Conservation (phyloP, 2,797 vertebrate species). For the Notoglanidium macrostoma region DNA sequence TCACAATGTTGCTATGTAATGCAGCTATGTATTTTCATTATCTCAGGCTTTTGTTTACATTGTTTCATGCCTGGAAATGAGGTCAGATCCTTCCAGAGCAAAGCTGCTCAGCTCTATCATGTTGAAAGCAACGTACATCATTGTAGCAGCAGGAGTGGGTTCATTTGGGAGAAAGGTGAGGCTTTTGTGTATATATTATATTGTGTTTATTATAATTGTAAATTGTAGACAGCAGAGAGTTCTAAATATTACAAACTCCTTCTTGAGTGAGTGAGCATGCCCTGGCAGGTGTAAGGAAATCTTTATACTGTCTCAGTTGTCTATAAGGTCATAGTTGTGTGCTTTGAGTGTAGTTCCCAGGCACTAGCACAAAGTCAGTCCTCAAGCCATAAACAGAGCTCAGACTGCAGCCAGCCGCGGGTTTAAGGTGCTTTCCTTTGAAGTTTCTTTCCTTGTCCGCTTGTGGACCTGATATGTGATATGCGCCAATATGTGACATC, state of each 20-base stretch:
- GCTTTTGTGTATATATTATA: neutral
- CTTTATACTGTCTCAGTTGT: neutral
- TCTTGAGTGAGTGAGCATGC: neutral
- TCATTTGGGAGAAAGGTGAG: neutral
- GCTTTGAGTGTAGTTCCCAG: neutral
- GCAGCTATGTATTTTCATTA: neutral
- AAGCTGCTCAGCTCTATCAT: neutral
- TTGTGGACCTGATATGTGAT: neutral
- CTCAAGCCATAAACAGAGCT: conserved; percentile 26
- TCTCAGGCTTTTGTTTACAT: neutral
- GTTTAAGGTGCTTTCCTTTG: conserved; percentile 33
- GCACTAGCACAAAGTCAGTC: conserved; percentile 1
- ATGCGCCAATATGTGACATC: conserved; percentile 30
- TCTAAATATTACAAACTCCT: neutral
- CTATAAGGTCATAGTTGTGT: neutral
- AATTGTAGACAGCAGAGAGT: neutral
- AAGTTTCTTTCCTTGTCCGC: conserved; percentile 20
- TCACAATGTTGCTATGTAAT: neutral
- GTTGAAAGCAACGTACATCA: neutral
- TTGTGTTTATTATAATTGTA: neutral
- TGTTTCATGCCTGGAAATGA: neutral
- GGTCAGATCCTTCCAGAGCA: neutral
- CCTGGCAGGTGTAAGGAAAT: neutral
- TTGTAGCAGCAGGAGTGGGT: neutral
- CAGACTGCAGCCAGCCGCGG: neutral